A percentile compares a stretch with the other conserved stretches of the same genome.
Evolutionary conservation across 2,797 vertebrate genomes (phyloP).

Genomic region (Coregonus sp.): DNA sequence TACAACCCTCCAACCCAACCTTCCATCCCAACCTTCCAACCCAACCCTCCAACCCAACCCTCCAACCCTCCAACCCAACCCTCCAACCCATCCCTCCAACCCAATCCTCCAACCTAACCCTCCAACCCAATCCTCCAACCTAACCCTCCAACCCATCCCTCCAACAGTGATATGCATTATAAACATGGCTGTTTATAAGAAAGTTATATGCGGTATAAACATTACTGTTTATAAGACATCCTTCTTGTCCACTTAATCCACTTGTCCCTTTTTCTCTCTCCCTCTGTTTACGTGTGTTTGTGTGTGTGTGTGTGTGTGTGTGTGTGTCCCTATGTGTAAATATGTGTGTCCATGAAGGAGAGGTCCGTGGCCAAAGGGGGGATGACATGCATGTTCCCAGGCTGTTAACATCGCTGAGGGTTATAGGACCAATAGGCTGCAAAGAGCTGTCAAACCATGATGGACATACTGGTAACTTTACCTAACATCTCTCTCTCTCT

Average conservation of each 20-base stretch:
- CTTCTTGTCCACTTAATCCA: neutral
- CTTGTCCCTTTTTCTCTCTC: no score
- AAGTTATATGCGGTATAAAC: neutral
- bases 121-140: no score
- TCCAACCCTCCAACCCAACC: no score
- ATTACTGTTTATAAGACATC: neutral
- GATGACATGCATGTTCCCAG: slow-evolving; percentile 69
- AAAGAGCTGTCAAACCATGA: slow-evolving; percentile 68
- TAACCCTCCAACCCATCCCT: no score
- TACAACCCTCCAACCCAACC: no score
- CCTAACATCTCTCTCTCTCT: neutral
- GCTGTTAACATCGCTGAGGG: slow-evolving; percentile 76
- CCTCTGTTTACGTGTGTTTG: neutral
- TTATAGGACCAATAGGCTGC: slow-evolving; percentile 68
- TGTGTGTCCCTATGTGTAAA: slow-evolving; percentile 19
- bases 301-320: slow-evolving; percentile 19
- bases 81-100: no score
- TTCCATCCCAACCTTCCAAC: no score
- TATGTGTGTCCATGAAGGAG: slow-evolving; percentile 48
- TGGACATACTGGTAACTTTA: slow-evolving; percentile 77
- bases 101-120: no score
- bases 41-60: no score
- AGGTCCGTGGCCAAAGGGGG: slow-evolving; percentile 51
- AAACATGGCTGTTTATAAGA: neutral
- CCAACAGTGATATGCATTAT: no score